A percentile compares a stretch with the other conserved stretches of the same genome.
Evolutionary conservation across 2,888 invertebrate species (phyloP).

Genomic region (Strigamia crassipes): DNA sequence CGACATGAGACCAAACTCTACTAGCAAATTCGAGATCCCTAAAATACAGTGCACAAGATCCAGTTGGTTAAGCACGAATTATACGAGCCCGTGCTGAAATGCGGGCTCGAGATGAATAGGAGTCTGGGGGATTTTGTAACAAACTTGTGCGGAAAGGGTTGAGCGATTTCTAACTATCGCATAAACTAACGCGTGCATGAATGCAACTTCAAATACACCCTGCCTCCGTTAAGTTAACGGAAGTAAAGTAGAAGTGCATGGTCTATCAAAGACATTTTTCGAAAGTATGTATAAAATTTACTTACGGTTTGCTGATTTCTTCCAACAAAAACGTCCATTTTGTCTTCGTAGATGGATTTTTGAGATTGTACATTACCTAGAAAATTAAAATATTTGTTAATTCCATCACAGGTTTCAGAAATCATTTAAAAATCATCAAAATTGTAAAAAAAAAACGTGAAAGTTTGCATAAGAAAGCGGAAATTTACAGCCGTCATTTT

Average conservation of each 20-base stretch:
- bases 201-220: neutral
- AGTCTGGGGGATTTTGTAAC: conserved; percentile 5
- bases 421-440: too few species aligned
- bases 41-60: conserved; percentile 2
- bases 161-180: neutral
- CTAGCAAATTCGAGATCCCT: neutral
- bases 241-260: neutral
- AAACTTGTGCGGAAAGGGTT: conserved; percentile 3
- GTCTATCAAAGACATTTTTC: too few species aligned
- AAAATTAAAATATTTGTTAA: too few species aligned
- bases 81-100: conserved; percentile 4
- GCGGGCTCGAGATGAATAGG: neutral
- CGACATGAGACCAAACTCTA: conserved; percentile 4
- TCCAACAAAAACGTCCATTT: too few species aligned
- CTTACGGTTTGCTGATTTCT: too few species aligned
- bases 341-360: too few species aligned
- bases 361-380: too few species aligned
- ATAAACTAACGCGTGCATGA: neutral
- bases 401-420: too few species aligned
- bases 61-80: conserved; percentile 26
- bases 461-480: too few species aligned
- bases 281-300: too few species aligned
- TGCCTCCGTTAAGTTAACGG: neutral
- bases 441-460: too few species aligned
- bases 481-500: too few species aligned